These are phyloP conservation scores for Nephotettix cincticeps DNA, from an alignment of 1,140 invertebrate genomes.

Conservation along the genomic window DNA sequence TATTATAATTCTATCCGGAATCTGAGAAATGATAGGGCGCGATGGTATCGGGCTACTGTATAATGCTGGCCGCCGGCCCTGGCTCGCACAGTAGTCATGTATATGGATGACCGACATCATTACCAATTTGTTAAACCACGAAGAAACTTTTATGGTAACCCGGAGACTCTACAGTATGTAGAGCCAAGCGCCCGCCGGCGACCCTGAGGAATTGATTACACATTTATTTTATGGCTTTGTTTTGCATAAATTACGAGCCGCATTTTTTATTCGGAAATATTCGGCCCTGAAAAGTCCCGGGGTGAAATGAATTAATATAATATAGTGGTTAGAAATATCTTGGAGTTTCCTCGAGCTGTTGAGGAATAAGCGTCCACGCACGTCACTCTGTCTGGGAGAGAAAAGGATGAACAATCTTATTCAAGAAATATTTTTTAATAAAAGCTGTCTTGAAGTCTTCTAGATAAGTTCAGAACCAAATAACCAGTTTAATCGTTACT, in stretches of 20 bases:
- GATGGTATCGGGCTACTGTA: conserved; percentile 15
- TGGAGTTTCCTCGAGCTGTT: too few relatives aligned
- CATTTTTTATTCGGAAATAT: neutral
- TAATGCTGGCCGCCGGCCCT: neutral
- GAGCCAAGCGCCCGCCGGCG: neutral
- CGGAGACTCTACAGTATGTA: too few relatives aligned
- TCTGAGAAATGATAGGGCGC: conserved; percentile 3
- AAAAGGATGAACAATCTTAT: too few relatives aligned
- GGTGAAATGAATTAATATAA: neutral
- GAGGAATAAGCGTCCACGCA: too few relatives aligned
- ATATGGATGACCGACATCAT: conserved; percentile 7
- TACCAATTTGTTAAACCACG: neutral
- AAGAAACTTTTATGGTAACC: conserved; percentile 2
- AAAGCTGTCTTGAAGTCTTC: too few relatives aligned
- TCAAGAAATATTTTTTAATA: too few relatives aligned
- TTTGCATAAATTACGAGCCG: neutral
- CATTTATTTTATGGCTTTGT: neutral
- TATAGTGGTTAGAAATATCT: neutral
- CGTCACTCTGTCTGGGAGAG: too few relatives aligned
- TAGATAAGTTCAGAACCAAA: too few relatives aligned
- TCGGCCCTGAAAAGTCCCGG: neutral
- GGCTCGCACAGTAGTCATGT: conserved; percentile 11
- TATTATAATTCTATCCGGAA: conserved; percentile 21
- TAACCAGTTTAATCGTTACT: too few relatives aligned
- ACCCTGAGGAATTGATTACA: neutral